Evolutionary conservation across 1,140 invertebrate species (phyloP), one percentile per base, ranked within the genome.

Genomic region (Camponotus pennsylvanicus): DNA sequence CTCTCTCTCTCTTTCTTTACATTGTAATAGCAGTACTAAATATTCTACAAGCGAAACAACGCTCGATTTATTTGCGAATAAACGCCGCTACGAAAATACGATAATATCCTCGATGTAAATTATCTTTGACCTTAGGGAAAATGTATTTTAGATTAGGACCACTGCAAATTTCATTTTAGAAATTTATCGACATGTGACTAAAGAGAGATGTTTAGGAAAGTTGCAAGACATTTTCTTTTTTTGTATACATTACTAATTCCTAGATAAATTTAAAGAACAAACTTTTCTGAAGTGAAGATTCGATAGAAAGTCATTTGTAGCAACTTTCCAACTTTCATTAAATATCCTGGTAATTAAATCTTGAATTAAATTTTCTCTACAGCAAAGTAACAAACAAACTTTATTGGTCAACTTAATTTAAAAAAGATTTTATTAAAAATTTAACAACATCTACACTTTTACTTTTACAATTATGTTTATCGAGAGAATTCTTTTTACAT

Each of bases 271-370:
- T 71, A 57, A 11, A 70, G 11, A 82, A 3, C 32, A 67, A 66
- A 79, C 45, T 80, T 70, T n/a, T 57, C 21, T 71, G 13, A 21
- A 57, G 40, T 70, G 5, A 71, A 82, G n/a, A 82, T 82, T 82
- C 52, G n/a, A 71, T 82, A 59, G 42, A 82, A 82, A 71, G 78
- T 71, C 8, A 57, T 82, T 55, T 82, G 52, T 42, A 42, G 15
- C 15, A 32, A 82, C 78, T 82, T 71, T 42, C 66, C 37, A 82
- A 71, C 78, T 80, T 67, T 80, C 27, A 49, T 27, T 82, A 71
- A 82, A 70, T 71, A 42, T 59, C 52, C 11, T 42, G 52, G 1
- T 70, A 70, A 70, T 71, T 82, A 82, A 82, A 37, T 59, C 32
- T 59, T 15, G 40, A 59, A 71, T 71, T 67, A 32, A 71, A 59